Evolutionary conservation across 2,888 invertebrate species (phyloP), one percentile per base, ranked within the genome.

Genomic region (Drosophila tripunctata): DNA sequence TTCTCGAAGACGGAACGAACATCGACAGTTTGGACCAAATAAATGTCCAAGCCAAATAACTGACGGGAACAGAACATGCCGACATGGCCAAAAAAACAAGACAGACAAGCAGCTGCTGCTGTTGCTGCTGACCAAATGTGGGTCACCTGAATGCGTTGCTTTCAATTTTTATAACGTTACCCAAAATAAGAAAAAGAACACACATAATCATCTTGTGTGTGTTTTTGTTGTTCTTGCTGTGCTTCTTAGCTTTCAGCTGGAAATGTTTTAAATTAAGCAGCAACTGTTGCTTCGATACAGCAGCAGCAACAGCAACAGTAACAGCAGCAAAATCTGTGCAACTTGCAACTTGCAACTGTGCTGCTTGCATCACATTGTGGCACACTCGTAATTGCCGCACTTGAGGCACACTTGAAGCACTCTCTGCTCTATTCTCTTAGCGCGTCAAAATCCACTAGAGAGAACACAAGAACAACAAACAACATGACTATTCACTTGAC

Each of bases 141-240:
- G 83, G 83, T 84, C 83, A 84, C 76, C 80, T 74, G 78, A 78
- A 80, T 75, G 76, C 72, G 83, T 80, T 65, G 83, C 83, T 84
- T 84, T 84, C 83, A 86, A 68, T 84, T 84, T 83, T 86, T 86
- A 84, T 83, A 78, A 71, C 74, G 86, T 69, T 86, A 74, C 67
- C 72, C 57, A 78, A 77, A 70, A 67, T 31, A 30, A 41, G 21
- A 62, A 44, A 36, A 30, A 51, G 43, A 70, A 55, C 58, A 45
- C 33, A 66, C 61, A 41, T 63, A 63, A 36, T 56, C 51, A 33
- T 48, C 36, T 41, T 57, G 51, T 55, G 41, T 44, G 27, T 51
- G 10, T 43, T 12, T 47, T 31, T 30, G 35, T 48, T 66, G 17
- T 50, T 35, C 19, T 43, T 19, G 40, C 24, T 52, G 19, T 47